A percentile compares a stretch with the other conserved stretches of the same genome.
Evolutionary conservation across 2,113 vertebrate species (phyloP).

Genomic region (Xerus inauris): DNA sequence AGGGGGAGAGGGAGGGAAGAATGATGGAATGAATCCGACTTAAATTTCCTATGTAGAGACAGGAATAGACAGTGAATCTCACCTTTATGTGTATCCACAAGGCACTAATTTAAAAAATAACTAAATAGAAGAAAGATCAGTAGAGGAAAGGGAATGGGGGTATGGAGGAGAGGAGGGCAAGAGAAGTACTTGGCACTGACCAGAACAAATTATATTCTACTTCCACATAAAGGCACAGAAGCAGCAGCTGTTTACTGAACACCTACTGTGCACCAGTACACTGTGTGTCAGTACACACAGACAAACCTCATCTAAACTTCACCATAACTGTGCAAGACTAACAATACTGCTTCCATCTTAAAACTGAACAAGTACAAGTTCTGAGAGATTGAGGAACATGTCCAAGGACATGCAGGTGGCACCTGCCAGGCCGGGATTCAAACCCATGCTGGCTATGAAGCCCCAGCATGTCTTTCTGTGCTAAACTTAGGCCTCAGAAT

Average conservation of each 20-base stretch:
- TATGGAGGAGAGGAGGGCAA: no score
- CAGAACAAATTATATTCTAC: no score
- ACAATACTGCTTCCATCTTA: not conserved
- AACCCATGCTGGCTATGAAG: not conserved
- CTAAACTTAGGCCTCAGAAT: not conserved
- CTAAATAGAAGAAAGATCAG: no score
- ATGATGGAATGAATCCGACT: no score
- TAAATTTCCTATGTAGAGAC: no score
- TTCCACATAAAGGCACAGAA: not conserved
- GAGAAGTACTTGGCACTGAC: no score
- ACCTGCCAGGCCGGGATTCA: not conserved
- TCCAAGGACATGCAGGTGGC: not conserved
- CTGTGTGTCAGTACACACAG: no score
- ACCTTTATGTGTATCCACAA: no score
- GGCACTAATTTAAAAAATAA: no score
- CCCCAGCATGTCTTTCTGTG: not conserved
- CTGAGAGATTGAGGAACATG: not conserved
- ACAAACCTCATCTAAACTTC: not conserved
- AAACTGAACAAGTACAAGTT: not conserved
- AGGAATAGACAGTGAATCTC: no score
- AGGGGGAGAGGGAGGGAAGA: no score
- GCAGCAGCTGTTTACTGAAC: not conserved
- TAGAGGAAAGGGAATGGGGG: no score
- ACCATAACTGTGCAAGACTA: not conserved
- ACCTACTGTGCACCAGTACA: not conserved